Evolutionary conservation across 2,888 invertebrate species (phyloP), one percentile per base, ranked within the genome.

Genomic region (Tillus elongatus): DNA sequence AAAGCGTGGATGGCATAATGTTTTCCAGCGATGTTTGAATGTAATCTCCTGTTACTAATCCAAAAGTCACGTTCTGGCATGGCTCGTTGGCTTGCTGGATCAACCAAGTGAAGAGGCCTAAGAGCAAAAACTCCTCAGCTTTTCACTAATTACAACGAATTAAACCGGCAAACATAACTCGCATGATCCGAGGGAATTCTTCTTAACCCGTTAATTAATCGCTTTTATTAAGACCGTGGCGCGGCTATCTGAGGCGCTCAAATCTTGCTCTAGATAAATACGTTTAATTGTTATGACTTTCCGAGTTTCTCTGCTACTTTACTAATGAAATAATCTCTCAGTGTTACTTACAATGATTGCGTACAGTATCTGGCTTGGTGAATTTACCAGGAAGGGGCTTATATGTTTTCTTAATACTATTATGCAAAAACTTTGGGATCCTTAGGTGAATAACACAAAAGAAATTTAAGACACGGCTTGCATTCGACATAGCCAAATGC

Each of bases 131-230:
- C 42, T 47, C 42, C 34, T 4, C 13, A 27, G 40, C 42, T 44
- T 42, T 42, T 41, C 45, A 44, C 47, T 47, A 45, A 47, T 45
- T 47, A 44, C 45, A 45, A 38, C 45, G 45, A 45, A 45, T 43
- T 45, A 45, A 45, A 42, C 47, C 45, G 45, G 27, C 45, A 47
- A 47, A 50, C 50, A 50, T 50, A 50, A 50, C 47, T 50, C 45
- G 47, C 45, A 45, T 46, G 47, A 50, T 50, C 47, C 47, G n/a
- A 37, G 46, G 50, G 47, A 49, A 47, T 51, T 47, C 50, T 51
- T 51, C 48, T 48, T 44, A 44, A 45, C 49, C 50, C 49, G 51
- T 43, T 51, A 51, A 52, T 52, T 50, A 51, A 51, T 51, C 50
- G 50, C 44, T 41, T 49, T 51, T 47, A 52, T 51, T 52, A 48